These are phyloP conservation scores for Antidorcas marsupialis DNA, from an alignment of 2,113 vertebrate genomes.

Conservation along the genomic window DNA sequence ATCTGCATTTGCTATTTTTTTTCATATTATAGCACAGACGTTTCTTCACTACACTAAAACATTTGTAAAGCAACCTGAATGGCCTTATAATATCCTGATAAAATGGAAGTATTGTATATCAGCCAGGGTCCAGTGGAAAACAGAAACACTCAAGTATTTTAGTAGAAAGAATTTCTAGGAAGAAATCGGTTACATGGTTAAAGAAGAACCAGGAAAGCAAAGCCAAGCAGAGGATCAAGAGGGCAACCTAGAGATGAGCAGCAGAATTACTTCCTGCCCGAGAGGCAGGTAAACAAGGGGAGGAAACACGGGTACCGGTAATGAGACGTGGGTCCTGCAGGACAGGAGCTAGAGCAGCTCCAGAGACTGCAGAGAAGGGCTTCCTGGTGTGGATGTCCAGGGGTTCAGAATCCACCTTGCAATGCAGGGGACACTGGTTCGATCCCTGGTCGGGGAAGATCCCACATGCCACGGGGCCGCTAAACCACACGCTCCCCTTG, in stretches of 20 bases:
- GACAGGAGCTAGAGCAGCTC: too few species aligned
- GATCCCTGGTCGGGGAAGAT: not conserved
- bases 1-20: not conserved
- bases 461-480: not conserved
- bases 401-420: not conserved
- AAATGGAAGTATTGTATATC: not conserved
- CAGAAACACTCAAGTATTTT: not conserved
- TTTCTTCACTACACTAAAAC: not conserved
- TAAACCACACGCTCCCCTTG: not conserved
- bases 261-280: rapidly evolving
- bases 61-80: not conserved
- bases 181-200: rapidly evolving
- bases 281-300: not conserved
- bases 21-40: not conserved
- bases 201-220: not conserved
- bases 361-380: not conserved
- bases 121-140: not conserved
- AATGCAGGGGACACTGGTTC: not conserved
- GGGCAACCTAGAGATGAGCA: not conserved
- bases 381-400: not conserved
- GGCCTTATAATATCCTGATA: not conserved
- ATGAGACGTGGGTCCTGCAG: not conserved
- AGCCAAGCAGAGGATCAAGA: not conserved
- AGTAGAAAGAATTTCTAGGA: not conserved
- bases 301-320: not conserved